These are phyloP conservation scores for Laticauda colubrina DNA, from an alignment of 2,113 vertebrate genomes.

Conservation along the genomic window DNA sequence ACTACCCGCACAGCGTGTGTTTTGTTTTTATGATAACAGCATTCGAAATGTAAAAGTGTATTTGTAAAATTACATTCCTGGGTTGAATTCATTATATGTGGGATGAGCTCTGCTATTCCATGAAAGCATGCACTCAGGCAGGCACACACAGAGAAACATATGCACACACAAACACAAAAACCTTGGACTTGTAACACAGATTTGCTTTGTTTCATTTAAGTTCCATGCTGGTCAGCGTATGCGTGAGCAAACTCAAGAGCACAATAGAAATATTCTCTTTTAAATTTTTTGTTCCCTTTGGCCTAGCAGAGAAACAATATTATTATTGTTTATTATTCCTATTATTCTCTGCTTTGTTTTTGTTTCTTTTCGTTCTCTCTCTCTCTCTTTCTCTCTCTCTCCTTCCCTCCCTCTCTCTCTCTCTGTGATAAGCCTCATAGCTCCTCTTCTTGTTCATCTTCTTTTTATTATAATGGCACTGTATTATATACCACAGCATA, in stretches of 20 bases:
- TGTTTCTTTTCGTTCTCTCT: slow-evolving; percentile 41
- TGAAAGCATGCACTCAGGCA: neutral
- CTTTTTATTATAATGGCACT: slow-evolving; percentile 66
- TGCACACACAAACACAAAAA: slow-evolving; percentile 25
- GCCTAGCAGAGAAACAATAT: slow-evolving; percentile 58
- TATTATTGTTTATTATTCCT: no score
- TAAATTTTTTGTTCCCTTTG: slow-evolving; percentile 56
- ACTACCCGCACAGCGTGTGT: slow-evolving; percentile 63
- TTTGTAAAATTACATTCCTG: slow-evolving; percentile 73
- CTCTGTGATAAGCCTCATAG: slow-evolving; percentile 60
- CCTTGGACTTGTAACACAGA: slow-evolving; percentile 60
- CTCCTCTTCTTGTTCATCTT: slow-evolving; percentile 45
- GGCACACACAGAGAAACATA: neutral
- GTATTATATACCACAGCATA: slow-evolving; percentile 66
- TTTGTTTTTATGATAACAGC: slow-evolving; percentile 69
- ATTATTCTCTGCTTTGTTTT: slow-evolving; percentile 54
- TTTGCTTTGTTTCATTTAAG: slow-evolving; percentile 48
- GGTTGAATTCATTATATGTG: slow-evolving; percentile 66
- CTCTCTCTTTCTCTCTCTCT: no score
- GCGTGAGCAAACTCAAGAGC: slow-evolving; percentile 62
- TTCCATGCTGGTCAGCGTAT: slow-evolving; percentile 59
- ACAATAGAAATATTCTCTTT: slow-evolving; percentile 59
- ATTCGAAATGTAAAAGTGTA: slow-evolving; percentile 67
- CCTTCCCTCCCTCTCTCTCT: slow-evolving; percentile 13
- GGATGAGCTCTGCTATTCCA: slow-evolving; percentile 43